phyloP scores from a whole-genome alignment of 2,888 invertebrate species.

The Mesorhabditis spiculigera region DNA sequence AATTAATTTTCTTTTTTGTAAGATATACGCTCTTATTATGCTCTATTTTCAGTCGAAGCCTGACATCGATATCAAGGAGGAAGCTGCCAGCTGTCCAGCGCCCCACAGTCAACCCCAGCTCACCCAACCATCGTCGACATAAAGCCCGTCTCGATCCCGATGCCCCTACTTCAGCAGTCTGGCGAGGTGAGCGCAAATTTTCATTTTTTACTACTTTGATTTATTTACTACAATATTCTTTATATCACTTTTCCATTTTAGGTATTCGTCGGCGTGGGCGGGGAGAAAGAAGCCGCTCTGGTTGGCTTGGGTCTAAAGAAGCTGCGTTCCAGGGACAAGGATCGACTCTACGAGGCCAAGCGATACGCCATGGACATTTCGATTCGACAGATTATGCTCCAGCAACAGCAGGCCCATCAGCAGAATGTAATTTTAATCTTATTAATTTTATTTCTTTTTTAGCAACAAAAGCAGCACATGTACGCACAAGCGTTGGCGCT shows the following conservation, averaged over 20 bases:
- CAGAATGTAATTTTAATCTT: conserved; percentile 72
- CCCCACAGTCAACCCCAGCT: no score
- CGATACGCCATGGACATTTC: conserved; percentile 99
- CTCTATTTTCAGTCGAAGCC: no score
- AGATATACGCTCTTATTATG: no score
- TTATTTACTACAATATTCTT: no score
- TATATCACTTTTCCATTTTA: conserved; percentile 23
- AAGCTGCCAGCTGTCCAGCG: no score
- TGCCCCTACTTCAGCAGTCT: conserved; percentile 50
- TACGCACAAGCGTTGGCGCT: conserved; percentile 78
- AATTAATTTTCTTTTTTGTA: no score
- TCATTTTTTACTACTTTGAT: no score
- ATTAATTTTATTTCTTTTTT: conserved; percentile 57
- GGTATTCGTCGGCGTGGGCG: conserved; percentile 74
- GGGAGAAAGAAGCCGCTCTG: conserved; percentile 75
- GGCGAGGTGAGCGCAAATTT: conserved; percentile 36
- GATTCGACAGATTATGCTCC: conserved; percentile 97
- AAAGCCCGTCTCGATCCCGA: conserved; percentile 25
- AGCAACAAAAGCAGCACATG: conserved; percentile 81
- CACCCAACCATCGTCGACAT: no score
- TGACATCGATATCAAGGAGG: no score
- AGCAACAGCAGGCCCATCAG: conserved; percentile 96
- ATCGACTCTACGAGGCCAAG: conserved; percentile 87
- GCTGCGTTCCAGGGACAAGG: conserved; percentile 80
- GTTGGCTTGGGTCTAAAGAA: conserved; percentile 84